Base-by-base conservation (phyloP, 2,888 invertebrate species). In the Megamerina dolium region DNA sequence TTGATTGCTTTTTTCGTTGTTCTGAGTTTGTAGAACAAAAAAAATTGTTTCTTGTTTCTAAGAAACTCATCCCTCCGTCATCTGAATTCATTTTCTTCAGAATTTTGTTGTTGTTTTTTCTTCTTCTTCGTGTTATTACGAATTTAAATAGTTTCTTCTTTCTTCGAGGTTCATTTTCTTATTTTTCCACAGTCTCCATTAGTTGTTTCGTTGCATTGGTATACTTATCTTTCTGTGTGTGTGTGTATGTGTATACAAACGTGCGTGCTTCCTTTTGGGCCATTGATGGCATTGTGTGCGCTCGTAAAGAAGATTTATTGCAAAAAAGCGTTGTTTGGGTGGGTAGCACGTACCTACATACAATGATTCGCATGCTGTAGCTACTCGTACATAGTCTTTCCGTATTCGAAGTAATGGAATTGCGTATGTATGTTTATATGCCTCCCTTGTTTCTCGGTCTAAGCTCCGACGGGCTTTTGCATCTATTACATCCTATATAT, bases 251-350 rank as follows among this genome's bases (percentile, higher is more conserved):
- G 6, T 23, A 8, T 23, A 8, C 23, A 8, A 32, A 21, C 38
- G 38, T 51, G 38, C 45, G 33, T 42, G 48, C 45, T 49, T 53
- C 53, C 55, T 53, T 53, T n/a, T n/a, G 57, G 60, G 64, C 64
- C 66, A 64, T 64, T 62, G 61, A 60, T 61, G 63, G 61, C 64
- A 66, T 59, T 63, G 66, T 63, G 64, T 65, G 59, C 58, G 65
- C 57, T 68, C 68, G 66, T 68, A 68, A 68, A 68, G 54, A 56
- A 66, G 68, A 68, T 68, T 68, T 68, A 68, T 66, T 64, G 66
- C 50, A 56, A 66, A 60, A 66, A 68, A 65, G 66, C 64, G 64
- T 60, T 60, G 63, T 56, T 61, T 62, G 66, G 61, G 66, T 58
- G 57, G 57, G 54, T 53, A 57, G 57, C 60, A 64, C 62, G 66